These are phyloP conservation scores for Dermatemys mawii DNA, from an alignment of 2,113 vertebrate genomes.

Conservation along the genomic window DNA sequence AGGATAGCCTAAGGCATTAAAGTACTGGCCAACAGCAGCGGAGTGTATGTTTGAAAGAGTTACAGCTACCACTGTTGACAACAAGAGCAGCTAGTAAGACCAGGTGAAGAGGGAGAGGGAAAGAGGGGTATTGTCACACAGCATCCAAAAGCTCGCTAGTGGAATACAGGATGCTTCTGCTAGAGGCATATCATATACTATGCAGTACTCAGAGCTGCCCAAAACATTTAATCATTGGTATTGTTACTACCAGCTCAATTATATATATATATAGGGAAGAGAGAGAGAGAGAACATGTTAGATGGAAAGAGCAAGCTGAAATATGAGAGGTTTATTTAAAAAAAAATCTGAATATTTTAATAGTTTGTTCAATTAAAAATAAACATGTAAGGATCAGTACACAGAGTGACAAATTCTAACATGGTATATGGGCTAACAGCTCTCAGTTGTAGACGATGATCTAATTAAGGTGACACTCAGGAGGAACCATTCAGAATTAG, in stretches of 20 bases:
- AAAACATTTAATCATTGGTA: not conserved
- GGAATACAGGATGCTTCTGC: not conserved
- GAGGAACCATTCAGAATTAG: fast-evolving
- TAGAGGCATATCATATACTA: not conserved
- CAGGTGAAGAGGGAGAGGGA: not conserved
- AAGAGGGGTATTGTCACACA: not conserved
- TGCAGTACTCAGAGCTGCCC: not conserved
- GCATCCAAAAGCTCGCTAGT: not conserved
- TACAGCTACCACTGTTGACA: not conserved
- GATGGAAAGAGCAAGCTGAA: not conserved
- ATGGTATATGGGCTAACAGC: not conserved
- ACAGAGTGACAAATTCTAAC: fast-evolving
- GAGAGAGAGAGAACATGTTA: fast-evolving
- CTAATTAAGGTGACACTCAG: fast-evolving
- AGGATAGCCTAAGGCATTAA: not conserved
- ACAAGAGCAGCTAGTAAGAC: not conserved
- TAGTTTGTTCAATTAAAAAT: not conserved
- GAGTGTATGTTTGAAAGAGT: not conserved
- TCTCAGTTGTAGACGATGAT: not conserved
- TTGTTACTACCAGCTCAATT: not conserved
- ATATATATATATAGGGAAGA: not conserved
- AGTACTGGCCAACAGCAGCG: not conserved
- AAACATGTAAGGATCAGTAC: fast-evolving
- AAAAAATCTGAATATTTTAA: not conserved
- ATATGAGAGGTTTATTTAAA: not conserved